These are phyloP conservation scores for Thera britannica DNA, from an alignment of 2,888 invertebrate genomes.

Conservation along the genomic window DNA sequence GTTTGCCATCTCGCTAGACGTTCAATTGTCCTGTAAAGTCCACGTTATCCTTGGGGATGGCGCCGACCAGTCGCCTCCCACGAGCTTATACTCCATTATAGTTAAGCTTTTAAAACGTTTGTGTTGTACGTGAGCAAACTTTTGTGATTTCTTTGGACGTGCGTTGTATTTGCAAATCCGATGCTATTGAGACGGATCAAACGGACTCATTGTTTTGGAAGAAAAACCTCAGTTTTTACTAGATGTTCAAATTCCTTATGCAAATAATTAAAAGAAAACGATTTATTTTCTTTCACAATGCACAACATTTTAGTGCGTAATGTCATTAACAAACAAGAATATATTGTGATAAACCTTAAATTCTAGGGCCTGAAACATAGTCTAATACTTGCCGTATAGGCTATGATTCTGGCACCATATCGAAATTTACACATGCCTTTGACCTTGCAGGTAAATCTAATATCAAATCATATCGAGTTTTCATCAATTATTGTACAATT, in stretches of 20 bases:
- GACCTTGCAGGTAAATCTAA: conserved; percentile 9
- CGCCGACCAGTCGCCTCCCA: conserved; percentile 22
- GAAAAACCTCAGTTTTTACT: too few relatives aligned
- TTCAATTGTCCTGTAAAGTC: conserved; percentile 12
- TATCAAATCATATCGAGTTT: conserved; percentile 8
- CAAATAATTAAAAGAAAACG: too few relatives aligned
- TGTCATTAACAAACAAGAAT: too few relatives aligned
- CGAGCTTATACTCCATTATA: conserved; percentile 15
- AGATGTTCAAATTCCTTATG: too few relatives aligned
- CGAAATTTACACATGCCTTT: conserved; percentile 13
- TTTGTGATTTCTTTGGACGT: conserved; percentile 6
- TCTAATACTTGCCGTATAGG: neutral
- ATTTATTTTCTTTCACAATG: too few relatives aligned
- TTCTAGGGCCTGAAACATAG: too few relatives aligned
- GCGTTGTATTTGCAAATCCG: neutral
- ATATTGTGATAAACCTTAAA: too few relatives aligned
- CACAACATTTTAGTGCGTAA: too few relatives aligned
- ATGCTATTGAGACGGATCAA: too few relatives aligned
- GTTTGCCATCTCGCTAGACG: neutral
- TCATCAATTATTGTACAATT: conserved; percentile 23
- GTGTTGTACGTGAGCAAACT: conserved; percentile 23
- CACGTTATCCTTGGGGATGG: conserved; percentile 23
- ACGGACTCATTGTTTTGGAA: too few relatives aligned
- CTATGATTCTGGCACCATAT: conserved; percentile 6
- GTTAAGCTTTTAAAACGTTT: conserved; percentile 21